phyloP scores from a whole-genome alignment of 2,888 invertebrate species.

The Oegoconia quadripuncta region DNA sequence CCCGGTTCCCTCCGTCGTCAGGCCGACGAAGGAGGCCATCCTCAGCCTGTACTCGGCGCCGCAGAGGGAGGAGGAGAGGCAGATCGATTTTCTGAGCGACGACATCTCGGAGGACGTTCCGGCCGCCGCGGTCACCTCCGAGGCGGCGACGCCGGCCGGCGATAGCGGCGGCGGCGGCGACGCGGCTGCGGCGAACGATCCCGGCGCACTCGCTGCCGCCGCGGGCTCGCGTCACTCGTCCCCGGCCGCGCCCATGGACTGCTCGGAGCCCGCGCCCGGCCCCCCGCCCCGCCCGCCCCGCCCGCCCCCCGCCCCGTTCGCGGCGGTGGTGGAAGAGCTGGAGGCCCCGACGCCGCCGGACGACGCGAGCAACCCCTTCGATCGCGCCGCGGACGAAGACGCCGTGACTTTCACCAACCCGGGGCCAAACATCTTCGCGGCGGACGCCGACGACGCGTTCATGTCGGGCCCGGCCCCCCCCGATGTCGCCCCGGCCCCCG shows the following conservation, averaged over 20 bases:
- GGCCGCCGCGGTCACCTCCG: slow-evolving; percentile 27
- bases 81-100: slow-evolving; percentile 79
- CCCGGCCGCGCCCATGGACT: slow-evolving; percentile 52
- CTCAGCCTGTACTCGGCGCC: slow-evolving; percentile 77
- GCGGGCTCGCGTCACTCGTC: slow-evolving; percentile 12
- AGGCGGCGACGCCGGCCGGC: slow-evolving; percentile 4
- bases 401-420: neutral
- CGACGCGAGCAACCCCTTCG: slow-evolving; percentile 58
- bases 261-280: slow-evolving; percentile 47
- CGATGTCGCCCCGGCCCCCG: slow-evolving; percentile 18
- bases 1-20: slow-evolving; percentile 66
- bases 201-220: slow-evolving; percentile 3
- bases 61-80: slow-evolving; percentile 56
- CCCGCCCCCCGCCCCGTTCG: slow-evolving; percentile 48
- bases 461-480: slow-evolving; percentile 20
- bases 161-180: neutral
- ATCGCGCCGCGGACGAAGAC: slow-evolving; percentile 32
- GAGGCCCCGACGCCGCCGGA: slow-evolving; percentile 19
- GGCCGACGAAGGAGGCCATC: slow-evolving; percentile 80
- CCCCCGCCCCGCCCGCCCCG: slow-evolving; percentile 28
- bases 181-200: slow-evolving; percentile 26
- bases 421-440: slow-evolving; percentile 31
- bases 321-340: slow-evolving; percentile 33
- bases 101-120: slow-evolving; percentile 66
- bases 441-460: slow-evolving; percentile 27